Percentiles rank a stretch among this genome's conserved stretches.
phyloP scores from a whole-genome alignment of 1,140 invertebrate species.

The Epicauta chinensis region DNA sequence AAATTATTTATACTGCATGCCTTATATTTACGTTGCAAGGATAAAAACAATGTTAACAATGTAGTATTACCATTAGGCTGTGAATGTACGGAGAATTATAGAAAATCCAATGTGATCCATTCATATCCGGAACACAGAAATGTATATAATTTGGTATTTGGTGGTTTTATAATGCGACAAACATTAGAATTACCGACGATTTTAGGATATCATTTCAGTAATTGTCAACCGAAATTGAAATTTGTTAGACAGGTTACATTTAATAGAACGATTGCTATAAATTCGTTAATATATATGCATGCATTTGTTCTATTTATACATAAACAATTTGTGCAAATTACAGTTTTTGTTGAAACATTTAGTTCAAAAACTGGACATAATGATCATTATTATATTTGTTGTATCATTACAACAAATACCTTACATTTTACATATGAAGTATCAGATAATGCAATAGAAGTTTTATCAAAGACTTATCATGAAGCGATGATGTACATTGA shows the following conservation, averaged over 20 bases:
- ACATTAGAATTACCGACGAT: slow-evolving; percentile 70
- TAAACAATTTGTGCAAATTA: slow-evolving; percentile 55
- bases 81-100: slow-evolving; percentile 62
- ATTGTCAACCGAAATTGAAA: slow-evolving; percentile 52
- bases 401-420: slow-evolving; percentile 67
- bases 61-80: slow-evolving; percentile 49
- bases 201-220: slow-evolving; percentile 55
- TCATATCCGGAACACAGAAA: slow-evolving; percentile 71
- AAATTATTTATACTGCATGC: slow-evolving; percentile 66
- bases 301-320: slow-evolving; percentile 66
- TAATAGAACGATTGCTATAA: slow-evolving; percentile 62
- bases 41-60: slow-evolving; percentile 41
- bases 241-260: slow-evolving; percentile 71
- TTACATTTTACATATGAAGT: slow-evolving; percentile 70
- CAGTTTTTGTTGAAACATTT: slow-evolving; percentile 63
- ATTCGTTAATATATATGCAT: slow-evolving; percentile 62
- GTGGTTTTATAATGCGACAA: slow-evolving; percentile 75
- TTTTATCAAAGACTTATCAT: slow-evolving; percentile 65
- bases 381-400: slow-evolving; percentile 50
- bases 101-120: slow-evolving; percentile 56
- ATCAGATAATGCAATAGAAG: slow-evolving; percentile 47
- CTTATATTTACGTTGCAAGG: slow-evolving; percentile 56
- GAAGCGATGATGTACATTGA: slow-evolving; percentile 72
- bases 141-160: slow-evolving; percentile 77
- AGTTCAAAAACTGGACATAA: slow-evolving; percentile 51